Percentiles rank a stretch among this genome's conserved stretches.
These are phyloP conservation scores for Psephotus haematonotus DNA, from an alignment of 2,113 vertebrate genomes.

Conservation along the genomic window DNA sequence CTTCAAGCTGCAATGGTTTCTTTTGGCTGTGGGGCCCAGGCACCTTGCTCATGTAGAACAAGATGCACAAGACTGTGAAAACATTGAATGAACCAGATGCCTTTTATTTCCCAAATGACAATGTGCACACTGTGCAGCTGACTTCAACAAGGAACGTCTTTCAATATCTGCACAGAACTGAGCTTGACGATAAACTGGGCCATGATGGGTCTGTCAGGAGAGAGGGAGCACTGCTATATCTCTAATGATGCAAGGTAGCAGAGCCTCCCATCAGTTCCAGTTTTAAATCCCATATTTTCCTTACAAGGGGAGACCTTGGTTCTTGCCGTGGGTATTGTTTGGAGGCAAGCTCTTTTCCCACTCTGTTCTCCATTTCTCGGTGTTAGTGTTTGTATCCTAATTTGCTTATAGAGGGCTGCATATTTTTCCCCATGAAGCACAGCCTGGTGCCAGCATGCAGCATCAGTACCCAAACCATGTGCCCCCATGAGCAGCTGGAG, in stretches of 20 bases:
- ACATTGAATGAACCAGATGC: not conserved
- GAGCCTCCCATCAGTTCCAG: not conserved
- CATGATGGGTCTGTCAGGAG: not conserved
- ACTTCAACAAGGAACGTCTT: not conserved
- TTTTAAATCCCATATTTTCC: not conserved
- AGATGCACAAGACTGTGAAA: not conserved
- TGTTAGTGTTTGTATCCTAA: slow-evolving; percentile 5
- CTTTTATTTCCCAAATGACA: not conserved
- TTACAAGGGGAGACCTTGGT: not conserved
- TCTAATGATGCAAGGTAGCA: not conserved
- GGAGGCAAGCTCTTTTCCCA: not conserved
- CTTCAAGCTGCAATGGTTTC: not conserved
- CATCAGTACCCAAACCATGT: not conserved
- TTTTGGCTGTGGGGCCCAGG: not conserved
- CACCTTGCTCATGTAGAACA: not conserved
- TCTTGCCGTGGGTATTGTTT: not conserved
- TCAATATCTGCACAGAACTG: not conserved
- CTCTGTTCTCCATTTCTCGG: not conserved
- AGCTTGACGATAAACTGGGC: accelerated
- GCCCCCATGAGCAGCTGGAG: not conserved
- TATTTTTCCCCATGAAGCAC: not conserved
- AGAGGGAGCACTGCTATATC: not conserved
- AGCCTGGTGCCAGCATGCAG: not conserved
- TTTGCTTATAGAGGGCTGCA: not conserved
- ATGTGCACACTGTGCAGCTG: not conserved